phyloP scores from a whole-genome alignment of 2,888 invertebrate genomes.

The Diaprepes abbreviatus region DNA sequence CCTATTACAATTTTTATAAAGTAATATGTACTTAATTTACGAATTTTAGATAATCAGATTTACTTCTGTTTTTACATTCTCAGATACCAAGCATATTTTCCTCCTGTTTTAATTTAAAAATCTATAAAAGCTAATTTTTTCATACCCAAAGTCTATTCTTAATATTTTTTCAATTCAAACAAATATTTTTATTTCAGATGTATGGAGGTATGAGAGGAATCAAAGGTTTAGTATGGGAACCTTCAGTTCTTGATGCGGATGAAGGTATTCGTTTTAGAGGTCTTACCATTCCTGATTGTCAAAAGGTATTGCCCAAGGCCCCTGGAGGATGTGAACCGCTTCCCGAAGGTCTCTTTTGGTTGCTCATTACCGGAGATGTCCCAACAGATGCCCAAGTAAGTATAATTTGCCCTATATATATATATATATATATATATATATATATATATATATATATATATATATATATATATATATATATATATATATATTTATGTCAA shows the following conservation, averaged over 20 bases:
- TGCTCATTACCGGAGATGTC: slow-evolving; percentile 89
- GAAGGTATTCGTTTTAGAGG: slow-evolving; percentile 97
- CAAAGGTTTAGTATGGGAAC: slow-evolving; percentile 94
- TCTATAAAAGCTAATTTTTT: no score
- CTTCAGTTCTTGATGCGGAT: slow-evolving; percentile 94
- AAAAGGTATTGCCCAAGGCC: slow-evolving; percentile 87
- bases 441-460: neutral
- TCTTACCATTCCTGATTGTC: slow-evolving; percentile 93
- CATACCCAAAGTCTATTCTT: no score
- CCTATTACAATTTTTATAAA: no score
- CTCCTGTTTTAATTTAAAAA: no score
- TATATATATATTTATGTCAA: neutral
- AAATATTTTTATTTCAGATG: slow-evolving; percentile 71
- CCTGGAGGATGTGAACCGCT: slow-evolving; percentile 85
- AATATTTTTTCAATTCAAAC: no score
- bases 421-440: neutral
- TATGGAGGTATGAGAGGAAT: slow-evolving; percentile 98
- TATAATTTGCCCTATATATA: neutral
- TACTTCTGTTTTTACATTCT: no score
- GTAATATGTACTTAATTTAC: no score
- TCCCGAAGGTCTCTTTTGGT: slow-evolving; percentile 96
- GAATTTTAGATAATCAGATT: no score
- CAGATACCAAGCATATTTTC: no score
- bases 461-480: neutral
- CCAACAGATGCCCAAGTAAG: slow-evolving; percentile 84